Evolutionary conservation across 2,888 invertebrate genomes (phyloP).

Genomic region (Labia minor): DNA sequence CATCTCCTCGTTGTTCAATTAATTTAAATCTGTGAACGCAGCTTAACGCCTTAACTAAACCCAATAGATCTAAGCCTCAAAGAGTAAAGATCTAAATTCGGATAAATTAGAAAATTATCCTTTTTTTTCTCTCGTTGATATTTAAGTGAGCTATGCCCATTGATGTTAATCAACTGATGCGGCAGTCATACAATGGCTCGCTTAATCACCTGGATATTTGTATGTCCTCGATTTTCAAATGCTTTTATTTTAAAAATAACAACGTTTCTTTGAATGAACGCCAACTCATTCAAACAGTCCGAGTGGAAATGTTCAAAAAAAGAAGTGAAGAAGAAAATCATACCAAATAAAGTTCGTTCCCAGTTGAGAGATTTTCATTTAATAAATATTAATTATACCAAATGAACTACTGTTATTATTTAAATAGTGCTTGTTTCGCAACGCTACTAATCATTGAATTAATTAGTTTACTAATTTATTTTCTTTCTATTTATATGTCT

Average conservation of each 20-base stretch:
- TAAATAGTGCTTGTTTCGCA: background rate
- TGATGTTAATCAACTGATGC: background rate
- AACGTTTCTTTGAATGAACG: background rate
- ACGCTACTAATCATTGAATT: background rate
- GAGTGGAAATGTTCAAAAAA: background rate
- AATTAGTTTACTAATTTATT: background rate
- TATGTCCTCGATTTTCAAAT: slow-evolving; percentile 13
- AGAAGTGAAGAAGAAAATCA: background rate
- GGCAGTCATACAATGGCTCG: background rate
- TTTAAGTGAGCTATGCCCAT: background rate
- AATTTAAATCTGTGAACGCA: slow-evolving; percentile 3
- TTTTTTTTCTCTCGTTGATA: background rate
- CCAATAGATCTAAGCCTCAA: background rate
- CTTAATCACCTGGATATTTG: slow-evolving; percentile 7
- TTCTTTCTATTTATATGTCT: too few species aligned
- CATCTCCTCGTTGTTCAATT: background rate
- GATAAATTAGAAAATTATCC: slow-evolving; percentile 7
- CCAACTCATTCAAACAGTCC: background rate
- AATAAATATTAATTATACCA: background rate
- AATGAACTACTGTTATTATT: slow-evolving; percentile 13
- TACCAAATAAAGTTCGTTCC: background rate
- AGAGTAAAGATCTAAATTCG: background rate
- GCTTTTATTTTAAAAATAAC: slow-evolving; percentile 7
- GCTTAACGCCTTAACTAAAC: slow-evolving; percentile 1
- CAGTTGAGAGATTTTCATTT: background rate